phyloP scores from a whole-genome alignment of 2,797 vertebrate species.

The Brachyrhaphis roseni region DNA sequence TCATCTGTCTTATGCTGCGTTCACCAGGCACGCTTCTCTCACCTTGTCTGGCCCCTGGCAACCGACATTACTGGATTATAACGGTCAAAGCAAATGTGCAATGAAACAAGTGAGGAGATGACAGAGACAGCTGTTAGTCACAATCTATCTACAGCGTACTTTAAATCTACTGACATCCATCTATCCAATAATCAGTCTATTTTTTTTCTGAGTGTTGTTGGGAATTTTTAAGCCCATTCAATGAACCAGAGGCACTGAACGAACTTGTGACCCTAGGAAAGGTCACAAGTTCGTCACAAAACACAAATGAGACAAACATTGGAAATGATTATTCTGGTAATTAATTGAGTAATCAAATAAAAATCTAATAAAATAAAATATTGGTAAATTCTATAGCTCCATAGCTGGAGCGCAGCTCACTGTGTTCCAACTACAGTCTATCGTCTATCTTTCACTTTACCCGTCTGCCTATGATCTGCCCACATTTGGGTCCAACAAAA shows the following conservation, averaged over 20 bases:
- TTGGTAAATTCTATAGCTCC: no score
- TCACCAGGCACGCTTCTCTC: slow-evolving; percentile 39
- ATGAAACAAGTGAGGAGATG: slow-evolving; percentile 4
- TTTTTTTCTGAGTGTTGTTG: neutral
- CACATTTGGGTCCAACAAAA: neutral
- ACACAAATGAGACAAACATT: neutral
- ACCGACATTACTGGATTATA: slow-evolving; percentile 4
- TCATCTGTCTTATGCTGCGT: slow-evolving; percentile 42
- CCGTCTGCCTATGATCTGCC: neutral
- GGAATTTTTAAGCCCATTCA: neutral
- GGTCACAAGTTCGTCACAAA: neutral
- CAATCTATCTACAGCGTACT: neutral
- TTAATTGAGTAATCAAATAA: no score
- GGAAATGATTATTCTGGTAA: no score
- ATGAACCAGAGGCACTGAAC: neutral
- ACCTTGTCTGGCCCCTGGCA: slow-evolving; percentile 36
- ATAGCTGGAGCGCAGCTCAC: no score
- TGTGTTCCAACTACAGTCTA: no score
- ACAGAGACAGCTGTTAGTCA: slow-evolving; percentile 20
- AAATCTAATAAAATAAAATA: no score
- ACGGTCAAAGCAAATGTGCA: slow-evolving; percentile 20
- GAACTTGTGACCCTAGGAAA: neutral
- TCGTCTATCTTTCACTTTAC: neutral
- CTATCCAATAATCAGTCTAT: neutral
- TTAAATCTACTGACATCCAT: neutral